These are phyloP conservation scores for Propithecus coquereli DNA, from an alignment of 2,113 vertebrate genomes.

Conservation along the genomic window DNA sequence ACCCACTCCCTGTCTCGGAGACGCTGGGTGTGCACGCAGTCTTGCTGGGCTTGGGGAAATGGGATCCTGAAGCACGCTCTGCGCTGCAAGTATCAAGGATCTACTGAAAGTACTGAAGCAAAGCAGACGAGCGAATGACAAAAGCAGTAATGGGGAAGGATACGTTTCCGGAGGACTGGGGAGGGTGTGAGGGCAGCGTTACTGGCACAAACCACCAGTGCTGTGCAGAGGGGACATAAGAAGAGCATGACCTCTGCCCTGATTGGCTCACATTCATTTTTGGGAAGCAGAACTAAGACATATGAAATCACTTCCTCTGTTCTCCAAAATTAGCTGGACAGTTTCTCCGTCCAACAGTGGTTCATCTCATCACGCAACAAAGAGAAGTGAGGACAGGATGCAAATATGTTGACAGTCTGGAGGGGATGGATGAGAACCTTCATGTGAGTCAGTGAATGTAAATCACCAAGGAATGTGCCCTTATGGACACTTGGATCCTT, in stretches of 20 bases:
- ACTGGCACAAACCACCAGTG: background rate
- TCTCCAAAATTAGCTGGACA: background rate
- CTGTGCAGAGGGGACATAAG: background rate
- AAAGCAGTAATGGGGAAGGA: background rate
- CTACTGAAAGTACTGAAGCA: background rate
- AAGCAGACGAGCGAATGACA: background rate
- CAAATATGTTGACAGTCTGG: background rate
- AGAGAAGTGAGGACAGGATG: background rate
- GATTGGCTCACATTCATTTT: background rate
- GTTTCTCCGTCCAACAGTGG: background rate
- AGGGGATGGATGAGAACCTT: background rate
- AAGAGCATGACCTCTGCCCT: background rate
- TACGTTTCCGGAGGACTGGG: background rate
- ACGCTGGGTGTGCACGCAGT: accelerated
- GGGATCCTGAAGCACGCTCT: background rate
- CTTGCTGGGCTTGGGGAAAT: background rate
- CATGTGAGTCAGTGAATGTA: background rate
- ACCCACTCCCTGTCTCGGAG: accelerated
- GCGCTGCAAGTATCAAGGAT: background rate
- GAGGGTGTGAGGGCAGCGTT: background rate
- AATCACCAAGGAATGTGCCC: background rate
- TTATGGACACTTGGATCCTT: background rate
- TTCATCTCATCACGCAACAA: background rate
- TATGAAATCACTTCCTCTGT: background rate
- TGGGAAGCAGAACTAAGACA: background rate